Conservation (phyloP, 2,888 invertebrate species). For the Galerucella pusilla region DNA sequence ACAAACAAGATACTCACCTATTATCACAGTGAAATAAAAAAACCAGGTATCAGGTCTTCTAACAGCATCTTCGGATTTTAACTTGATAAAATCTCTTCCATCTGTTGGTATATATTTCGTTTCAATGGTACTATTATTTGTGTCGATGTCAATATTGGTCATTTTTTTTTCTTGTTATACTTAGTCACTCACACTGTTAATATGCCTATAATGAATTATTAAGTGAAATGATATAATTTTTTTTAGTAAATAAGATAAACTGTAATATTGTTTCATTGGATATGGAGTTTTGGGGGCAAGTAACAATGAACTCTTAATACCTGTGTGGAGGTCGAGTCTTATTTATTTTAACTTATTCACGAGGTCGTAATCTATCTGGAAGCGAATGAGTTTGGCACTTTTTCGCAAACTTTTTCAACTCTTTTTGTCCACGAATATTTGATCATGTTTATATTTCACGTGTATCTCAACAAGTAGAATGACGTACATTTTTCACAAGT, state of each 20-base stretch:
- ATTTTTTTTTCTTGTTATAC: not conserved
- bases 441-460: no score
- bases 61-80: not conserved
- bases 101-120: slow-evolving; percentile 1
- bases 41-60: not conserved
- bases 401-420: no score
- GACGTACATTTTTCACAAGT: no score
- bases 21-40: not conserved
- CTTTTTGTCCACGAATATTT: no score
- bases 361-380: not conserved
- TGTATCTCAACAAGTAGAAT: no score
- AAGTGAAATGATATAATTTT: slow-evolving; percentile 3
- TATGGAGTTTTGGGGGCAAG: slow-evolving; percentile 2
- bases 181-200: not conserved
- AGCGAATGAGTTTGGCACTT: no score
- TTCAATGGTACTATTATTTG: not conserved
- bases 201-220: slow-evolving; percentile 3
- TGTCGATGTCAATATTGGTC: not conserved
- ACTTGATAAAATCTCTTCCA: not conserved
- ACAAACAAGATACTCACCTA: not conserved
- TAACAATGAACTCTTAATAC: slow-evolving; percentile 10
- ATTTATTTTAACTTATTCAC: not conserved
- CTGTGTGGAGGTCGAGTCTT: not conserved
- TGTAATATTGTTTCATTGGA: not conserved
- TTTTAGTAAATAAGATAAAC: slow-evolving; percentile 10